phyloP scores from a whole-genome alignment of 1,140 invertebrate genomes.

The Ruditapes philippinarum region DNA sequence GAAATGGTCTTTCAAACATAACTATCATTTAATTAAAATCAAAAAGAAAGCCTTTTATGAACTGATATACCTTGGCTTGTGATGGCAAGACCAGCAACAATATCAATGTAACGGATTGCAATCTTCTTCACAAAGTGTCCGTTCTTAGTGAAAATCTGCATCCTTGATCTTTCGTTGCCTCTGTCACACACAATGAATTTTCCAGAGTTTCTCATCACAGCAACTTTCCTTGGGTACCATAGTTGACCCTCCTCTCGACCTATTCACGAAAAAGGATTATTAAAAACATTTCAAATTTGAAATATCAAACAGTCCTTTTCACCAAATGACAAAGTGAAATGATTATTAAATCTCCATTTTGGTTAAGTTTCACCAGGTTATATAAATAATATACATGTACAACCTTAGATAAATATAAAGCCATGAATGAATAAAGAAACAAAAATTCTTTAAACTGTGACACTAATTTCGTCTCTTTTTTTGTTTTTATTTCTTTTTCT shows the following conservation, averaged over 20 bases:
- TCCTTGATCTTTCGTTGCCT: conserved; percentile 97
- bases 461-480: too few species aligned
- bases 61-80: conserved; percentile 91
- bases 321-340: too few species aligned
- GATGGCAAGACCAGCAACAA: conserved; percentile 98
- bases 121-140: conserved; percentile 95
- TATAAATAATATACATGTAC: background rate
- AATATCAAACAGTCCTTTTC: too few species aligned
- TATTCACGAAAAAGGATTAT: conserved; percentile 51
- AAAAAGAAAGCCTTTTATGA: too few species aligned
- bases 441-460: too few species aligned
- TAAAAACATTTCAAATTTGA: background rate
- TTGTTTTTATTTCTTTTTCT: too few species aligned
- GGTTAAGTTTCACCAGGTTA: too few species aligned
- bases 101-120: conserved; percentile 97
- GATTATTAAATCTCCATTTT: too few species aligned
- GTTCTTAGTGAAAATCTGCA: conserved; percentile 94
- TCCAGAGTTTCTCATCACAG: conserved; percentile 91
- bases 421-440: too few species aligned
- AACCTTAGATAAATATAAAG: too few species aligned
- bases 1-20: too few species aligned
- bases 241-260: conserved; percentile 95
- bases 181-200: conserved; percentile 97
- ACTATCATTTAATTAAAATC: too few species aligned
- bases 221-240: conserved; percentile 98